These are phyloP conservation scores for Taxidea taxus DNA, from an alignment of 2,113 vertebrate genomes.

Conservation along the genomic window DNA sequence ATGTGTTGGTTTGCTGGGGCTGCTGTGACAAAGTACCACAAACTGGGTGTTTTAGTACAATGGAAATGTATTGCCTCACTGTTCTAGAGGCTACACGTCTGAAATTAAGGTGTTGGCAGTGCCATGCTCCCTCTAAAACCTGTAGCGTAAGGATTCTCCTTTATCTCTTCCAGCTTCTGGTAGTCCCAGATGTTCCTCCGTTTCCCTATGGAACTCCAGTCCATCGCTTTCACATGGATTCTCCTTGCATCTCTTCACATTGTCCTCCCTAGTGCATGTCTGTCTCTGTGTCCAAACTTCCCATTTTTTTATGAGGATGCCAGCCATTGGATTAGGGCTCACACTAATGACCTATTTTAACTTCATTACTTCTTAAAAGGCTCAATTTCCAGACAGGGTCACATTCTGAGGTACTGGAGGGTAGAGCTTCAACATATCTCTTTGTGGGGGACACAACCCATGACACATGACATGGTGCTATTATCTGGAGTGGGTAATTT, in stretches of 20 bases:
- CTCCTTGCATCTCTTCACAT: too few species aligned
- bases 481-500: neutral
- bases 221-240: rapidly evolving
- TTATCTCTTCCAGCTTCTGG: neutral
- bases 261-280: neutral
- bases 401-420: neutral
- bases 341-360: neutral
- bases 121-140: neutral
- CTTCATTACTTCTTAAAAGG: neutral
- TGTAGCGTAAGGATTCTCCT: neutral
- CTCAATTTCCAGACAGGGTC: neutral
- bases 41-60: neutral
- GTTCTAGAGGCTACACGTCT: neutral
- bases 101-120: neutral
- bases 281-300: neutral
- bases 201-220: neutral
- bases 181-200: too few species aligned
- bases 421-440: neutral
- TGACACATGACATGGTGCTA: neutral
- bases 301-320: neutral
- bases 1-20: neutral
- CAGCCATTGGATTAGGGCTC: neutral
- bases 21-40: neutral
- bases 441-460: neutral
- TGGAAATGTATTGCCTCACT: neutral